A percentile compares a stretch with the other conserved stretches of the same genome.
Evolutionary conservation across 92 coral and sea anemone genomes (phyloP).

Genomic region (Palythoa grandiflora): DNA sequence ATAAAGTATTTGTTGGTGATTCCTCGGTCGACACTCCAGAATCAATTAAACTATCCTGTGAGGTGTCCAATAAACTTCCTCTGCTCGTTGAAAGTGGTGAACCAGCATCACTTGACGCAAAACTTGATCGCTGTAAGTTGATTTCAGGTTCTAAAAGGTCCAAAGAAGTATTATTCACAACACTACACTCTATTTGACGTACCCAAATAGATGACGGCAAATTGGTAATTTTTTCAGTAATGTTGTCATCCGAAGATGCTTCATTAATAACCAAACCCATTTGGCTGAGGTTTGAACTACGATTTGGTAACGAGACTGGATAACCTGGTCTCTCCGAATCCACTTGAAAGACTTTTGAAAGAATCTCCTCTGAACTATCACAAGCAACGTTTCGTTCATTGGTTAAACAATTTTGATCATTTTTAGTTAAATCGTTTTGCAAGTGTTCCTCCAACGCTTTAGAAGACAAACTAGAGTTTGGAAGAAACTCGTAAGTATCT

Average conservation of each 20-base stretch:
- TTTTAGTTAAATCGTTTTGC: not conserved
- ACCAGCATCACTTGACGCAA: conserved; percentile 50
- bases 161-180: not conserved
- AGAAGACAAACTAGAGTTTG: not conserved
- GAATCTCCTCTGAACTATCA: not conserved
- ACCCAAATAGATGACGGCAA: conserved; percentile 34
- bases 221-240: not conserved
- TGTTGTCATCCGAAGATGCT: conserved; percentile 26
- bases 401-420: not conserved
- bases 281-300: not conserved
- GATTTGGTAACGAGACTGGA: not conserved
- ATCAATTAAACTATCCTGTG: conserved; percentile 81
- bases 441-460: not conserved
- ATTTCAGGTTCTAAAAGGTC: not conserved
- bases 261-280: not conserved
- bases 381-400: not conserved
- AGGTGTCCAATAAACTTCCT: conserved; percentile 66
- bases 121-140: conserved; percentile 57
- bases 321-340: conserved; percentile 22
- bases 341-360: not conserved
- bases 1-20: too few species aligned
- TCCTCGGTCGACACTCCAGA: conserved; percentile 85
- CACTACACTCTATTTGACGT: not conserved
- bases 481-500: too few species aligned
- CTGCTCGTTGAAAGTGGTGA: conserved; percentile 69